phyloP scores from a whole-genome alignment of 2,113 vertebrate species.

The Rhadina sibilatrix region DNA sequence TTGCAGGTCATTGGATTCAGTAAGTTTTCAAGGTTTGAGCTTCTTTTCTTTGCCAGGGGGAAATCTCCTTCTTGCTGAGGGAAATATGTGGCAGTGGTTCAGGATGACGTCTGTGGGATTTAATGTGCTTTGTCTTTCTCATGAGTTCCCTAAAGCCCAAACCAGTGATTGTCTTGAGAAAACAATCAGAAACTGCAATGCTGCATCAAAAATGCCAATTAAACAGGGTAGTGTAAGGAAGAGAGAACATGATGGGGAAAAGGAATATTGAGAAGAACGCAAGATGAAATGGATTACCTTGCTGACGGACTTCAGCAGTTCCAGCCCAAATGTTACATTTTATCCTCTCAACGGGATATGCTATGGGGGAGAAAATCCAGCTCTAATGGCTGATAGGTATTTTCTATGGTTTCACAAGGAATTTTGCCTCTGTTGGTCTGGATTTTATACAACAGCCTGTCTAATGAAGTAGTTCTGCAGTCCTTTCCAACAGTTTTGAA shows the following conservation, averaged over 20 bases:
- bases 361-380: not conserved
- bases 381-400: not conserved
- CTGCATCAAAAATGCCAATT: not conserved
- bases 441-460: not conserved
- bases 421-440: slow-evolving; percentile 16
- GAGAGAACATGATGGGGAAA: not conserved
- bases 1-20: not conserved
- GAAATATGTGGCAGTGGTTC: not conserved
- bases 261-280: not conserved
- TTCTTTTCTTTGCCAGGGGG: not conserved
- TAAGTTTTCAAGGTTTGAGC: not conserved
- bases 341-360: not conserved
- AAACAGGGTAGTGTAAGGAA: not conserved
- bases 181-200: not conserved
- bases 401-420: slow-evolving; percentile 2
- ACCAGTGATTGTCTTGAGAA: not conserved
- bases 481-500: slow-evolving; percentile 32
- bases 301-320: not conserved
- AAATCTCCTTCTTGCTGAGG: not conserved
- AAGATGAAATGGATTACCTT: not conserved
- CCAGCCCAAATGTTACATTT: not conserved
- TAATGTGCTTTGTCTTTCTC: not conserved
- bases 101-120: not conserved
- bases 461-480: slow-evolving; percentile 19
- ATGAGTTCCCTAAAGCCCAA: not conserved